Evolutionary conservation across 2,888 invertebrate genomes (phyloP), one percentile per base, ranked within the genome.

Genomic region (Nycteola revayana): DNA sequence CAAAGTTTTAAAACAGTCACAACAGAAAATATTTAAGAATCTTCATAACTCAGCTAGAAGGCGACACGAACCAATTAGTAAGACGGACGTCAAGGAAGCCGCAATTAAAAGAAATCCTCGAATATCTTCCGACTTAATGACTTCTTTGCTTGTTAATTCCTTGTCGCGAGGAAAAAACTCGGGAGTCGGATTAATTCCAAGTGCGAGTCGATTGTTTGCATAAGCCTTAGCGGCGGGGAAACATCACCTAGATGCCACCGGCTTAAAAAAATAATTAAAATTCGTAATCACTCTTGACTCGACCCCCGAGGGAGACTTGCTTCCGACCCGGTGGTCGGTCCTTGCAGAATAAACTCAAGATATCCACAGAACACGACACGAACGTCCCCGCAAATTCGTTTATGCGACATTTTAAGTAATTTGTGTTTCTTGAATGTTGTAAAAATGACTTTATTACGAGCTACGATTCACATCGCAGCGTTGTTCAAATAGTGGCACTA

Each of bases 251-350:
- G 65, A 73, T 70, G 83, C 86, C 84, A 85, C 85, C 77, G 88
- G 87, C 88, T 88, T 88, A 87, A 88, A 88, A 88, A 87, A 88
- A 88, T 88, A 88, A 88, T 88, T 88, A 88, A 88, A 88, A 88
- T 86, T 86, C 83, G 87, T 87, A 88, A 88, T 88, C 86, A 88
- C 86, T 88, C 85, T 84, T 85, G 88, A 88, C 81, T 87, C 79
- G 75, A 61, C 66, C 79, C 84, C 73, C 53, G 53, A 67, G 78
- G 73, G 73, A 63, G 58, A 44, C 66, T 65, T 59, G 70, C 78
- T 73, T 75, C 78, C 77, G 71, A 66, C 58, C 43, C 59, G 60
- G n/a, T n/a, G n/a, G n/a, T n/a, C n/a, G n/a, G n/a, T n/a, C 68
- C 70, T 67, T 67, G 60, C 61, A 34, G 41, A 50, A 52, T 49